Conservation (phyloP, 2,888 invertebrate species). For the Rugalucina vietnamica region DNA sequence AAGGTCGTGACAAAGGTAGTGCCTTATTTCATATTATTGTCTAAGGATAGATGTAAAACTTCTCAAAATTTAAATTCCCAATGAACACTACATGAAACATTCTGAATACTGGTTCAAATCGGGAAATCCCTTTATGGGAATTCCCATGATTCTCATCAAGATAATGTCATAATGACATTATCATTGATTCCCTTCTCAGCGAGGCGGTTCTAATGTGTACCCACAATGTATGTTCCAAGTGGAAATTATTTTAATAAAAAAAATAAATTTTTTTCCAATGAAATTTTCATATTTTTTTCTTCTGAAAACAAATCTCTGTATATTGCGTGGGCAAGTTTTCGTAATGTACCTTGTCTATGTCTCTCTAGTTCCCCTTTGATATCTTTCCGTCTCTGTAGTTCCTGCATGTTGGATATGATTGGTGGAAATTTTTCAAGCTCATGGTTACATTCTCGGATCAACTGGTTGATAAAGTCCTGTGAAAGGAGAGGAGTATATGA, state of each 20-base stretch:
- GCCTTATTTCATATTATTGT: too few species aligned
- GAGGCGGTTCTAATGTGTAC: not conserved
- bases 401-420: conserved; percentile 70
- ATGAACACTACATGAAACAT: too few species aligned
- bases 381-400: conserved; percentile 73
- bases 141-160: not conserved
- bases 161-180: not conserved
- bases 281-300: too few species aligned
- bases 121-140: not conserved
- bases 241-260: too few species aligned
- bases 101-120: not conserved
- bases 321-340: too few species aligned
- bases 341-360: conserved; percentile 78
- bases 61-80: too few species aligned
- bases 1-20: too few species aligned
- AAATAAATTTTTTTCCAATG: too few species aligned
- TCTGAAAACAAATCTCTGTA: too few species aligned
- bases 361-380: conserved; percentile 75
- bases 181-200: not conserved
- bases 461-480: conserved; percentile 76
- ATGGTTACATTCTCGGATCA: conserved; percentile 76
- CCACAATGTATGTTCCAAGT: too few species aligned
- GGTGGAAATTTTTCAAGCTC: conserved; percentile 76
- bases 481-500: too few species aligned
- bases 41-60: too few species aligned